Evolutionary conservation across 2,888 invertebrate species (phyloP), one percentile per base, ranked within the genome.

Genomic region (Elegia similella): DNA sequence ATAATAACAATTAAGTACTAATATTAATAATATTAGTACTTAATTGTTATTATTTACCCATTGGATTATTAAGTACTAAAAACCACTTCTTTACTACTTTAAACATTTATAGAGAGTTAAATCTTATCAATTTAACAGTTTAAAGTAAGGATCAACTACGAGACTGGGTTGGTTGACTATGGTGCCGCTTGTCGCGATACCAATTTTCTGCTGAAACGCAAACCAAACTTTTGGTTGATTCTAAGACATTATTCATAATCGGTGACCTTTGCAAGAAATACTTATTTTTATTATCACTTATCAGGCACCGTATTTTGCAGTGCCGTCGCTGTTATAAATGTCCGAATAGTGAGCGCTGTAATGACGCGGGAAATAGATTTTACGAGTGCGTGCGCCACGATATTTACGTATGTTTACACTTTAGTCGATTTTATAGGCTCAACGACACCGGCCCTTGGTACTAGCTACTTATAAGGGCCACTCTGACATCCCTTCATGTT

Each of bases 381-480:
- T 86, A 90, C 86, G 90, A 88, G 84, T 80, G 85, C 81, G 79
- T 84, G 85, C 77, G 84, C 80, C 77, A 82, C 82, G 84, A 85
- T 88, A 87, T 89, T 89, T 86, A 88, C 89, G 85, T 83, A 73
- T 89, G 89, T 89, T 90, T 90, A 90, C 85, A 86, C 84, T 88
- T 80, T 74, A 76, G 85, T 82, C 84, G 80, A 84, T 84, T 88
- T 90, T 89, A 90, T 90, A 88, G 88, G 90, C 87, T 65, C 90
- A 90, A 89, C 86, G 89, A 89, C 90, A 89, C 86, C 86, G 78
- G 73, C 80, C 67, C 73, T 72, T 67, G 66, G 79, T 73, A 48
- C 48, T 29, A 72, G 80, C 79, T 82, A 79, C 78, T 72, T 75
- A 77, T 76, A 79, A 76, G 80, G 79, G 75, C 70, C 76, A 75